Percentiles rank a stretch among this genome's conserved stretches.
Evolutionary conservation across 2,888 invertebrate genomes (phyloP).

Genomic region (Gryllus longicercus): DNA sequence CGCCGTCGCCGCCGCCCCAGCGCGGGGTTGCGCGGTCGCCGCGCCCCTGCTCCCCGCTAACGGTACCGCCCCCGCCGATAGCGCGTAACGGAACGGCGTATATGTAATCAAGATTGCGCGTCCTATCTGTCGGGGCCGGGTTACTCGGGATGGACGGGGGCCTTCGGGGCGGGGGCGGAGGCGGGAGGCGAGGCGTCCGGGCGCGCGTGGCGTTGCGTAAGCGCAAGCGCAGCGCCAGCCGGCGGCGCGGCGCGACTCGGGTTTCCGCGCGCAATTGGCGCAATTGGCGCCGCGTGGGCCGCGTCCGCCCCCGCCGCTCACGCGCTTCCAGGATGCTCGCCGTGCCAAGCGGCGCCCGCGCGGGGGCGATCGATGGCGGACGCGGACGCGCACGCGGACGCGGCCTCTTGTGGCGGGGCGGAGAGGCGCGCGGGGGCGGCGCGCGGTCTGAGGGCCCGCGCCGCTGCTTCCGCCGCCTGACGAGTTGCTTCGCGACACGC

Average conservation of each 20-base stretch:
- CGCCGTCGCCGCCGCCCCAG: no score
- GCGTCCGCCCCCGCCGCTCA: not conserved
- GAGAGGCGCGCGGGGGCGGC: no score
- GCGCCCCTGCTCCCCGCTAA: not conserved
- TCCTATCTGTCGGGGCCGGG: not conserved
- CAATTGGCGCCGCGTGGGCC: slow-evolving; percentile 10
- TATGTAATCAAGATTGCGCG: not conserved
- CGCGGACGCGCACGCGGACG: not conserved
- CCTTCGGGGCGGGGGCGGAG: not conserved
- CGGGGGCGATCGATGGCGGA: not conserved
- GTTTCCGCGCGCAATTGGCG: slow-evolving; percentile 17
- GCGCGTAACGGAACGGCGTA: not conserved
- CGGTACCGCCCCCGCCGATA: slow-evolving; percentile 1
- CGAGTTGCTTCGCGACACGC: slow-evolving; percentile 8
- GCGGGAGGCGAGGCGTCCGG: not conserved
- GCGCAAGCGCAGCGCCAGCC: not conserved
- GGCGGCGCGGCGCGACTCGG: not conserved
- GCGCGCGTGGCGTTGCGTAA: not conserved
- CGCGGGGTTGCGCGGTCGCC: no score
- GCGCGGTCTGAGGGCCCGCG: no score
- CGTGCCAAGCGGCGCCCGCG: not conserved
- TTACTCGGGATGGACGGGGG: no score
- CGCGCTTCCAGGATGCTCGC: not conserved
- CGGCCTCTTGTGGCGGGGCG: not conserved
- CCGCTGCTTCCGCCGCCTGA: slow-evolving; percentile 3